These are phyloP conservation scores for Electrophaes corylata DNA, from an alignment of 2,888 invertebrate species.

Conservation along the genomic window DNA sequence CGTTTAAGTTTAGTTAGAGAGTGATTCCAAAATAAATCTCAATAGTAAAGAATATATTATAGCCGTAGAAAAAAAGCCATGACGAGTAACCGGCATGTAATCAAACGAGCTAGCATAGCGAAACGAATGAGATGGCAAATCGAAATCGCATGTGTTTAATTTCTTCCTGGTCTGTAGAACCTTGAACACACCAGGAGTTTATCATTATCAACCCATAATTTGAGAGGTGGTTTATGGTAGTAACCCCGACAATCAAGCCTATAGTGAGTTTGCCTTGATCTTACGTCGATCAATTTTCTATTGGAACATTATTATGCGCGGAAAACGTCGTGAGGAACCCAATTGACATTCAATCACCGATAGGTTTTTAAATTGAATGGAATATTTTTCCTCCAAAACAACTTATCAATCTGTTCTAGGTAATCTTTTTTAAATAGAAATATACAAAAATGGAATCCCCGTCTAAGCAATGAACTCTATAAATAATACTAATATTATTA, in stretches of 20 bases:
- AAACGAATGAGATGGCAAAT: slow-evolving; percentile 26
- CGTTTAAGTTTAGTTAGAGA: neutral
- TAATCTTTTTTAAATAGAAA: too few relatives aligned
- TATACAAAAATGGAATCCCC: too few relatives aligned
- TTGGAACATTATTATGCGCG: too few relatives aligned
- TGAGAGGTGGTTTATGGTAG: neutral
- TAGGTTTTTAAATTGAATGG: too few relatives aligned
- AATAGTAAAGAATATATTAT: neutral
- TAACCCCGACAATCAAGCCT: neutral
- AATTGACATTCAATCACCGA: too few relatives aligned
- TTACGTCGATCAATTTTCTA: too few relatives aligned
- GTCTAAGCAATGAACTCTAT: too few relatives aligned
- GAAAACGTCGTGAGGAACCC: too few relatives aligned
- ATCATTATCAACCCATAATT: neutral
- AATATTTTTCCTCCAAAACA: too few relatives aligned
- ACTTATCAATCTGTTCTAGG: too few relatives aligned
- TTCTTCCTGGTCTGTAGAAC: slow-evolving; percentile 25
- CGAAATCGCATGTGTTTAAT: slow-evolving; percentile 25
- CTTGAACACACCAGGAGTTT: slow-evolving; percentile 14
- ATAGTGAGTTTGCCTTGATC: neutral
- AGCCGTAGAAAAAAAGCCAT: slow-evolving; percentile 8
- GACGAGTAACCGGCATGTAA: slow-evolving; percentile 10
- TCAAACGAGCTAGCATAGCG: slow-evolving; percentile 26
- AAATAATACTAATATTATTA: too few relatives aligned
- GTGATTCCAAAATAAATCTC: neutral